phyloP scores from a whole-genome alignment of 2,797 vertebrate species.

The Vultur gryphus region DNA sequence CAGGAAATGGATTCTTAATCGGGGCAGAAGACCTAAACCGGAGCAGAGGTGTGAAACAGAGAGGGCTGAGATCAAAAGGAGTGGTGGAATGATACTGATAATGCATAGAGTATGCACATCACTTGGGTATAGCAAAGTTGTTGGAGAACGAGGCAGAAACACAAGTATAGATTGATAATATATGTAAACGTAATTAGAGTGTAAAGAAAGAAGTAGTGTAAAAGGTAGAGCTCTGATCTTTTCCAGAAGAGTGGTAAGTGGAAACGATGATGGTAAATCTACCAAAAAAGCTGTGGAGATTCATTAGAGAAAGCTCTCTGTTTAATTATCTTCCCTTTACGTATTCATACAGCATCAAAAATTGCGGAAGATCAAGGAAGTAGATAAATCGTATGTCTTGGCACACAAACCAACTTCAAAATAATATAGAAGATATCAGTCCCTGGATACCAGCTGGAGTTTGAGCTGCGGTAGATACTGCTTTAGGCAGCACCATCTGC shows the following conservation, averaged over 20 bases:
- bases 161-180: background rate
- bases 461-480: background rate
- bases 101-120: background rate
- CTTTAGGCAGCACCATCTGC: background rate
- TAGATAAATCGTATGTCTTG: background rate
- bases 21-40: background rate
- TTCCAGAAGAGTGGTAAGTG: background rate
- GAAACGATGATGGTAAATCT: background rate
- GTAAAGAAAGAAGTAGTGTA: background rate
- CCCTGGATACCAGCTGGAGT: background rate
- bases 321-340: background rate
- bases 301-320: background rate
- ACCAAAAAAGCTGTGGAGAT: background rate
- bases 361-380: background rate
- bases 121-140: background rate
- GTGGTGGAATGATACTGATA: background rate
- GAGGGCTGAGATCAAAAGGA: background rate
- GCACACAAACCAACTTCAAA: background rate
- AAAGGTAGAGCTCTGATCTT: background rate
- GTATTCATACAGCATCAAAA: background rate
- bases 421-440: background rate
- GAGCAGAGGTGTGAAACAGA: background rate
- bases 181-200: fast-evolving
- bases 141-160: background rate
- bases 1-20: background rate